A percentile compares a stretch with the other conserved stretches of the same genome.
phyloP scores from a whole-genome alignment of 2,113 vertebrate genomes.

The Sus scrofa region DNA sequence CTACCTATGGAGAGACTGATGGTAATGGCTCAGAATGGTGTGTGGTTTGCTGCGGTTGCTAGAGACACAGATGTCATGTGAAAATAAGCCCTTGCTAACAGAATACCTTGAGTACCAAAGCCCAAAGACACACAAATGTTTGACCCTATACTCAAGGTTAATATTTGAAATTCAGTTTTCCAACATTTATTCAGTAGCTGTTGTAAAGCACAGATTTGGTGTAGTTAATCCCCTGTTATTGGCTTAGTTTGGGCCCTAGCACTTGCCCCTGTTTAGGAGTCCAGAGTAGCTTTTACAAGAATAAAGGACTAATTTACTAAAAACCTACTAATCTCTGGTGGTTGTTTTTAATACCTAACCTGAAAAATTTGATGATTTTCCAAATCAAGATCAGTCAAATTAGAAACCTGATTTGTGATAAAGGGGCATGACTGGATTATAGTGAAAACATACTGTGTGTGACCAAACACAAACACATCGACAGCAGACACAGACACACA shows the following conservation, averaged over 20 bases:
- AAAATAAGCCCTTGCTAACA: background rate
- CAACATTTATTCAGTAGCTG: slow-evolving; percentile 6
- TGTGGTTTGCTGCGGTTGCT: background rate
- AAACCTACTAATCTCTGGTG: background rate
- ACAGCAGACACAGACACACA: background rate
- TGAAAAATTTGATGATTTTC: background rate
- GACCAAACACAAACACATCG: background rate
- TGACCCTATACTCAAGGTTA: background rate
- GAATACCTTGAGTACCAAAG: background rate
- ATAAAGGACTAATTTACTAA: background rate
- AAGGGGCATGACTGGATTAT: background rate
- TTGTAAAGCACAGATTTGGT: background rate
- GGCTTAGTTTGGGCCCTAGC: background rate
- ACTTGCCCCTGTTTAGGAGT: background rate
- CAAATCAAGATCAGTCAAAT: background rate
- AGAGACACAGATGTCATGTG: background rate
- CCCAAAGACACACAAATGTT: background rate
- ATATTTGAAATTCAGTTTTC: slow-evolving; percentile 36
- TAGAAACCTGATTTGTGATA: slow-evolving; percentile 20
- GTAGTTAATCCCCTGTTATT: background rate
- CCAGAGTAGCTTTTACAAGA: background rate
- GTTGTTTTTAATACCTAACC: background rate
- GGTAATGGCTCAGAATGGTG: background rate
- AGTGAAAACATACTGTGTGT: background rate
- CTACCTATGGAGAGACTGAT: background rate